Conservation (phyloP, 23 tunicate species). For the Halocynthia roretzi region DNA sequence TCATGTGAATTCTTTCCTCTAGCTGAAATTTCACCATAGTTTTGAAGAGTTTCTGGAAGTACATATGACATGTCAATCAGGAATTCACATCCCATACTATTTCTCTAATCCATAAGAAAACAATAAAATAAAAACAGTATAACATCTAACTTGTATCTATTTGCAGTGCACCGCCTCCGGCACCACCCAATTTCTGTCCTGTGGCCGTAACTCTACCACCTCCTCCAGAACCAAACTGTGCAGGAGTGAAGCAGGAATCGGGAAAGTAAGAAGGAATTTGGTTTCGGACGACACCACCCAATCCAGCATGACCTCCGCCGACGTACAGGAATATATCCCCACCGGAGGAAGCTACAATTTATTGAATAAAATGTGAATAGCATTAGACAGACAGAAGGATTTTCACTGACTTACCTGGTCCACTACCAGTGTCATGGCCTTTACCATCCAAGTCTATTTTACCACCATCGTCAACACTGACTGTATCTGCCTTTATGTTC, state of each 20-base stretch:
- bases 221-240: constrained; percentile 27
- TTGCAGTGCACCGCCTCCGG: constrained; percentile 25
- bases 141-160: constrained; percentile 7
- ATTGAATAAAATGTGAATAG: no score
- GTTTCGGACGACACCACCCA: constrained; percentile 4
- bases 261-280: background rate
- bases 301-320: constrained; percentile 21
- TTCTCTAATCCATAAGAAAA: no score
- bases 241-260: constrained; percentile 7
- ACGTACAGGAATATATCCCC: background rate
- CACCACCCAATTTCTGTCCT: background rate
- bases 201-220: background rate
- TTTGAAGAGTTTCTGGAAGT: constrained; percentile 7
- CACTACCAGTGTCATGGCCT: constrained; percentile 12
- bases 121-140: no score
- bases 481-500: constrained; percentile 4
- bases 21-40: constrained; percentile 11
- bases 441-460: constrained; percentile 5
- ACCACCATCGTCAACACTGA: constrained; percentile 19
- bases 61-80: no score
- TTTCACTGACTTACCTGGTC: constrained; percentile 5
- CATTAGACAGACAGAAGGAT: no score
- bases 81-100: no score
- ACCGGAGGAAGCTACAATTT: constrained; percentile 1
- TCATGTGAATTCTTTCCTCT: constrained; percentile 10